A percentile compares a stretch with the other conserved stretches of the same genome.
Conservation (phyloP, 2,113 vertebrate species). For the Lagenorhynchus albirostris region DNA sequence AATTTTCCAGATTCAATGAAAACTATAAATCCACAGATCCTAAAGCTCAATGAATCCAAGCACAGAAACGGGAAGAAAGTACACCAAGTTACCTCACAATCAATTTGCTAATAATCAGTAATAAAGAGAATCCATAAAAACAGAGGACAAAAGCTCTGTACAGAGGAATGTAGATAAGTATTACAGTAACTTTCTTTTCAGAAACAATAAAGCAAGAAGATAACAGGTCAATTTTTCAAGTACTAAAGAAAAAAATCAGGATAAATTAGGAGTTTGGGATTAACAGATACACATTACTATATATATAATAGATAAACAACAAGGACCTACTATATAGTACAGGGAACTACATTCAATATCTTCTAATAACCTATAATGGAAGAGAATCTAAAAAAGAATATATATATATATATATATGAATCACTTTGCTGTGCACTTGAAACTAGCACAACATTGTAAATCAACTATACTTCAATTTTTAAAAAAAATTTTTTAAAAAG, state of each 20-base stretch:
- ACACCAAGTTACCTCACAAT: not conserved
- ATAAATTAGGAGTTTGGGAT: not conserved
- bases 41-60: not conserved
- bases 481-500: not conserved
- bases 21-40: not conserved
- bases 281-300: not conserved
- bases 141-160: not conserved
- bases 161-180: not conserved
- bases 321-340: not conserved
- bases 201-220: slow-evolving; percentile 3
- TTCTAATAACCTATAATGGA: too few relatives aligned
- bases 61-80: not conserved
- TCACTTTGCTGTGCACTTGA: not conserved
- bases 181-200: not conserved
- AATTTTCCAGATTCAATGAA: slow-evolving; percentile 10
- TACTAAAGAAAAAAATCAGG: not conserved
- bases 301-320: not conserved
- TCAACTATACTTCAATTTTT: not conserved
- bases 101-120: not conserved
- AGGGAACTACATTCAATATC: not conserved
- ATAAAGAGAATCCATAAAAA: not conserved
- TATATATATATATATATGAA: not conserved
- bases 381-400: too few relatives aligned
- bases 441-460: not conserved
- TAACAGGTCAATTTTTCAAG: not conserved